Evolutionary conservation across 2,888 invertebrate species (phyloP), one percentile per base, ranked within the genome.

Genomic region (Synergus gifuensis): DNA sequence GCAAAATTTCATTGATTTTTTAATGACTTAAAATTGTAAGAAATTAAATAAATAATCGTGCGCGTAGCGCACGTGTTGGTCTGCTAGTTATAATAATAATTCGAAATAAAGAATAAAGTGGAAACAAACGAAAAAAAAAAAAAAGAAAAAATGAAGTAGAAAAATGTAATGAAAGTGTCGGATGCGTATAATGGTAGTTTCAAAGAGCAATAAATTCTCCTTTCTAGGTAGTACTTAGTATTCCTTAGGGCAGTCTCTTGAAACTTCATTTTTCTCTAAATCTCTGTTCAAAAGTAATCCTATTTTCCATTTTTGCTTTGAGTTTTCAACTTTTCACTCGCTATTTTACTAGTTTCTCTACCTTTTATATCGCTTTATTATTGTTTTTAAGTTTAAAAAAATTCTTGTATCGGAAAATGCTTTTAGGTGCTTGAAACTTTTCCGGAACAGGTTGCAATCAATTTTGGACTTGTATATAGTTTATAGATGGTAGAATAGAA

Each of bases 241-340:
- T 22, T 60, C 22, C 11, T 60, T 22, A 60, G 22, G 9, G 60
- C 4, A 60, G 60, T 22, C 22, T 2, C 22, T 60, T 22, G 22
- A 60, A 60, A 60, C 60, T 60, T 60, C 22, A 22, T 22, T 22
- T 60, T 60, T 60, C 60, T 60, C 22, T 60, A 60, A 60, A 60
- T 60, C 60, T 60, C 22, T 22, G 3, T 22, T 60, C 11, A 60
- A 60, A 18, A 22, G 22, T 60, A 18, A 60, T 60, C 22, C 22
- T 60, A 22, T 60, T 60, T 60, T 22, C 22, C 12, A 22, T 2
- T 11, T 60, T n/a, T 22, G 22, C 22, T 60, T 22, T 22, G 22
- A 12, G 22, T 22, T 60, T 22, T 12, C 36, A 12, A 12, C 12
- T 22, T 60, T 22, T 12, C 36, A 12, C 18, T 12, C n/a, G 4